Evolutionary conservation across 2,888 invertebrate genomes (phyloP).

Genomic region (Pachliopta kotzebuea): DNA sequence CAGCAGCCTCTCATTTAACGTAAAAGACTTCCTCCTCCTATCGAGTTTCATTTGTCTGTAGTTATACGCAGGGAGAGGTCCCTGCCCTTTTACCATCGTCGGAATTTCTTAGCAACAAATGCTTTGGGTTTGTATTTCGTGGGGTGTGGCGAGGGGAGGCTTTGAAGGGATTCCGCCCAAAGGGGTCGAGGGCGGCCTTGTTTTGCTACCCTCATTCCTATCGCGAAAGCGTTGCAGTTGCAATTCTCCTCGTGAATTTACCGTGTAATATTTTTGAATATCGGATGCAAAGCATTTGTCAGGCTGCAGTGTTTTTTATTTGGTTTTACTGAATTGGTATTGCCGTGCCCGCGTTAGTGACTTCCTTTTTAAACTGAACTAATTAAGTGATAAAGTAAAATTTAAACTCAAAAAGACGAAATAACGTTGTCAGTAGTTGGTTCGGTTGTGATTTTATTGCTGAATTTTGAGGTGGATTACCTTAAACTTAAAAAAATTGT

Average conservation of each 20-base stretch:
- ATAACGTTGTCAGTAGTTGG: not conserved
- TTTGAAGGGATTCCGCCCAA: conserved; percentile 45
- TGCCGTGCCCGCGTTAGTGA: not conserved
- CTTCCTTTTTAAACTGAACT: conserved; percentile 9
- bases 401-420: conserved; percentile 15
- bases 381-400: conserved; percentile 2
- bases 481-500: no score
- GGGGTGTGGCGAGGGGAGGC: conserved; percentile 45
- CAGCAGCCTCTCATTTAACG: conserved; percentile 3
- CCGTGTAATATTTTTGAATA: conserved; percentile 5
- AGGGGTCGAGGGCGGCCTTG: conserved; percentile 40
- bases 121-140: conserved; percentile 37
- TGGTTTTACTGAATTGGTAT: not conserved
- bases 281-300: not conserved
- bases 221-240: conserved; percentile 43
- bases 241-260: conserved; percentile 35
- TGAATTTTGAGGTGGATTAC: conserved; percentile 4
- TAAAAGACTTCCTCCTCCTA: conserved; percentile 11
- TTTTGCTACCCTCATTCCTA: conserved; percentile 44
- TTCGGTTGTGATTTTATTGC: conserved; percentile 1
- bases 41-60: conserved; percentile 4
- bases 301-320: not conserved
- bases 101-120: conserved; percentile 47
- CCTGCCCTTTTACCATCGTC: conserved; percentile 34
- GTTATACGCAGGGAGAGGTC: conserved; percentile 21